Conservation (phyloP, 2,113 vertebrate genomes). For the Xenus cinereus region DNA sequence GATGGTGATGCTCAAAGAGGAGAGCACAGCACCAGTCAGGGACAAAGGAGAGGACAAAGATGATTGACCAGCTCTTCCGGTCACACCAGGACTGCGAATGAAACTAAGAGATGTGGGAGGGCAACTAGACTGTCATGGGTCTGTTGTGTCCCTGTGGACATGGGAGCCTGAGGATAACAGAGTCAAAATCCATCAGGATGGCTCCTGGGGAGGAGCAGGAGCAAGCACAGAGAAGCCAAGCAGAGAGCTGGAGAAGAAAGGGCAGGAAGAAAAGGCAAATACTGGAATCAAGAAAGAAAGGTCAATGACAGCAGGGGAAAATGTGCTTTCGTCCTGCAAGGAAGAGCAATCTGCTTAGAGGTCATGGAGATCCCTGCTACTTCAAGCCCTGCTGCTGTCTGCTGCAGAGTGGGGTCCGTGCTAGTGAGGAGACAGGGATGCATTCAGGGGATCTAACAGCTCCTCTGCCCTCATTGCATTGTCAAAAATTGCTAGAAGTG, state of each 20-base stretch:
- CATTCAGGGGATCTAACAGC: background rate
- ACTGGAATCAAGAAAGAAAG: background rate
- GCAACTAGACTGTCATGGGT: background rate
- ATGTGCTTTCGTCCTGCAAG: background rate
- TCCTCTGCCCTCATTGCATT: fast-evolving
- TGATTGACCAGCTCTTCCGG: background rate
- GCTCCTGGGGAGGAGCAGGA: background rate
- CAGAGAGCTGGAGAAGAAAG: background rate
- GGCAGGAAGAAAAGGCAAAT: background rate
- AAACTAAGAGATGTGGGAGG: background rate
- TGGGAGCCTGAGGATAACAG: background rate
- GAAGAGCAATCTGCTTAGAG: background rate
- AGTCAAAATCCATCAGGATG: background rate
- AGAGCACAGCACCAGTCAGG: background rate
- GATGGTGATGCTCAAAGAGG: background rate
- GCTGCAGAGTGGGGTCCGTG: fast-evolving
- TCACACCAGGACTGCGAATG: background rate
- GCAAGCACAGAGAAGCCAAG: background rate
- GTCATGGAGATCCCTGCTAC: background rate
- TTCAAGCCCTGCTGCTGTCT: background rate
- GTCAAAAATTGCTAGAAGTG: background rate
- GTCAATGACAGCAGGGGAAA: background rate
- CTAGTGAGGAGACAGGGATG: background rate
- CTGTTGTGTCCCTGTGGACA: background rate
- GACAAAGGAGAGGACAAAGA: background rate